Conservation (phyloP, 2,113 vertebrate species). For the Lontra canadensis region DNA sequence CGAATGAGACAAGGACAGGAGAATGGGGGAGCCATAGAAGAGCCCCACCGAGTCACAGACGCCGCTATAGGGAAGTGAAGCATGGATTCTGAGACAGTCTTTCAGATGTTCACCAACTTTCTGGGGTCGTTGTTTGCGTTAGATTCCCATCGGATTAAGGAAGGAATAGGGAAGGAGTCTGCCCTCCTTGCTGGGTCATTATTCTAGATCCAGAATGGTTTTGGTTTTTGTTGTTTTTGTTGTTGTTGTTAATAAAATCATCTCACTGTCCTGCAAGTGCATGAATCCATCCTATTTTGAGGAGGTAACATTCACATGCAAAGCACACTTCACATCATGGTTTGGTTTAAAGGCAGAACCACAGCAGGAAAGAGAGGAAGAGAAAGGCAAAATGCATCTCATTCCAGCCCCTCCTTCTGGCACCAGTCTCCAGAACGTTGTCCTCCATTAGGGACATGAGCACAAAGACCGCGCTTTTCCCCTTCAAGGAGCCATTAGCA, state of each 20-base stretch:
- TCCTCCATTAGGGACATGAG: neutral
- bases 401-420: neutral
- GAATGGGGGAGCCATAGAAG: accelerated
- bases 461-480: neutral
- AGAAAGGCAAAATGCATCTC: neutral
- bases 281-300: neutral
- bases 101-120: neutral
- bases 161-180: neutral
- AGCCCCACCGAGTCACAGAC: too few species aligned
- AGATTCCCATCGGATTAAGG: neutral
- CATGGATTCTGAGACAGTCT: neutral
- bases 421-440: neutral
- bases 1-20: neutral
- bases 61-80: accelerated
- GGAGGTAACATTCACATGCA: neutral
- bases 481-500: conserved; percentile 16
- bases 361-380: neutral
- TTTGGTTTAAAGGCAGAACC: neutral
- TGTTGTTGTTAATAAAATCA: neutral
- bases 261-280: neutral
- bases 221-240: too few species aligned
- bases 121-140: neutral
- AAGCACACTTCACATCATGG: neutral
- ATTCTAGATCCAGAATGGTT: neutral
- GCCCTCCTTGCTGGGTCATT: neutral